Evolutionary conservation across 2,888 invertebrate species (phyloP).

Genomic region (Cantharis rufa): DNA sequence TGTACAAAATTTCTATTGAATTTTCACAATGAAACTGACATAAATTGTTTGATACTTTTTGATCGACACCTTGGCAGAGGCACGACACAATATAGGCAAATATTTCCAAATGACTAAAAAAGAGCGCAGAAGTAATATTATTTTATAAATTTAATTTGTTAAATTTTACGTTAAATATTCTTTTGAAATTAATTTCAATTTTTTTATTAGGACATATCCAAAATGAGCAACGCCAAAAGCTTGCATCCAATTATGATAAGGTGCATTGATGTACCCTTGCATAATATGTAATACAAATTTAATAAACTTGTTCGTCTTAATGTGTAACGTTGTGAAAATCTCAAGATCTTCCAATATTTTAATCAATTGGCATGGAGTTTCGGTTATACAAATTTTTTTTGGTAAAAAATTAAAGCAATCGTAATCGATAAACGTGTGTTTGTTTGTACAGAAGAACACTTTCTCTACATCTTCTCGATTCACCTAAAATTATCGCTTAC

Average conservation of each 20-base stretch:
- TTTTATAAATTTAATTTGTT: neutral
- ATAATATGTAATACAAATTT: constrained; percentile 76
- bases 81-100: constrained; percentile 76
- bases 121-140: constrained; percentile 24
- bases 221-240: constrained; percentile 84
- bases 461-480: constrained; percentile 61
- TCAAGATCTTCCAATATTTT: constrained; percentile 76
- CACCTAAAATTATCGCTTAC: neutral
- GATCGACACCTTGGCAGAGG: constrained; percentile 84
- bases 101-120: constrained; percentile 71
- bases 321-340: constrained; percentile 58
- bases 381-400: constrained; percentile 60
- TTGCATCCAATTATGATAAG: constrained; percentile 88
- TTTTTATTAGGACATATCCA: constrained; percentile 71
- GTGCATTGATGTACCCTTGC: constrained; percentile 77
- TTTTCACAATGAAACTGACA: constrained; percentile 77
- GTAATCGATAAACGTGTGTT: constrained; percentile 58
- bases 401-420: constrained; percentile 61
- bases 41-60: constrained; percentile 82
- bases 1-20: constrained; percentile 77
- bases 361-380: constrained; percentile 65
- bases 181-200: constrained; percentile 63
- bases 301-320: constrained; percentile 60
- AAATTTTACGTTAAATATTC: constrained; percentile 65
- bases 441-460: neutral